These are phyloP conservation scores for Selenia dentaria DNA, from an alignment of 2,888 invertebrate species.

Conservation along the genomic window DNA sequence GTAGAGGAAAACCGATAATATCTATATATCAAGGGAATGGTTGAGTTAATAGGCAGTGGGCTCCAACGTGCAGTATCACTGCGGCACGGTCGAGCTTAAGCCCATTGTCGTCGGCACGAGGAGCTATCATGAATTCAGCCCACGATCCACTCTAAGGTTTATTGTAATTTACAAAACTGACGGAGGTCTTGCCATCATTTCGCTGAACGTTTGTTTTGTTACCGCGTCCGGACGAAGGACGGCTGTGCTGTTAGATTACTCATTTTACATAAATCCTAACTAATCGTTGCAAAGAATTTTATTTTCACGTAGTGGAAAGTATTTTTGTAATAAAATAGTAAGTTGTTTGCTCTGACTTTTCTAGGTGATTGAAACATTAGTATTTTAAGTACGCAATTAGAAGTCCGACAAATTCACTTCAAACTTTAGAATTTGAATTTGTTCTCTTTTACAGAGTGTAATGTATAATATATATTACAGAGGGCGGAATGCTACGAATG, in stretches of 20 bases:
- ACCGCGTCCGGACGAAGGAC: conserved; percentile 44
- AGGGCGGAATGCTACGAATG: conserved; percentile 70
- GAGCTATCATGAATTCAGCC: conserved; percentile 71
- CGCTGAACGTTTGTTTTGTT: conserved; percentile 66
- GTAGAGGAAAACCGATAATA: conserved; percentile 42
- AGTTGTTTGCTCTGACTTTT: conserved; percentile 28
- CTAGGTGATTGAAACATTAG: conserved; percentile 28
- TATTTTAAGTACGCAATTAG: conserved; percentile 41
- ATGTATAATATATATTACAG: conserved; percentile 58
- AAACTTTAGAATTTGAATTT: conserved; percentile 52
- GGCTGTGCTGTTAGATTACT: conserved; percentile 43
- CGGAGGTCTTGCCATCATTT: conserved; percentile 71
- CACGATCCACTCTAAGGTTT: conserved; percentile 77
- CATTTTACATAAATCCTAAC: conserved; percentile 33
- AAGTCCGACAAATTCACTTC: conserved; percentile 49
- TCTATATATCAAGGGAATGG: conserved; percentile 52
- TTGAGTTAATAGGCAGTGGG: conserved; percentile 60
- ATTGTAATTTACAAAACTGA: conserved; percentile 82
- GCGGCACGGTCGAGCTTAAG: conserved; percentile 55
- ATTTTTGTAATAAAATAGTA: conserved; percentile 25
- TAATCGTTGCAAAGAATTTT: conserved; percentile 21
- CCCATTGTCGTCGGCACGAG: conserved; percentile 67
- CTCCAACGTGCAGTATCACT: conserved; percentile 58
- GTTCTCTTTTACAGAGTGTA: conserved; percentile 40
- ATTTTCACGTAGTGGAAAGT: conserved; percentile 16